Base-by-base conservation (phyloP, 2,888 invertebrate species). In the Tetropium fuscum region DNA sequence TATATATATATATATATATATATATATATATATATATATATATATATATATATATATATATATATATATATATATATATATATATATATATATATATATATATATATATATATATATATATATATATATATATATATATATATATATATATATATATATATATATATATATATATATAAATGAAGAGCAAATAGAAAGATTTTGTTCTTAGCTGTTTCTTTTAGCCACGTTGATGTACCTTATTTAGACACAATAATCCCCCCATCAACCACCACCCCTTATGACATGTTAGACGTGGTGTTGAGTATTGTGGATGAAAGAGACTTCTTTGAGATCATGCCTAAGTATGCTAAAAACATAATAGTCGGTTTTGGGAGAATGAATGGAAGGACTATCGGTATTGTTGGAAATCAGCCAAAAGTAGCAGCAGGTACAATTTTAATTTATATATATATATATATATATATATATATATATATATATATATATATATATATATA, bases 351-450 rank as follows among this genome's bases (percentile, higher is more conserved):
- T 10, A 87, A 86, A 76, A 89, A 88, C 77, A 85, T 89, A 56
- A 82, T 88, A 13, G 78, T 85, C 25, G 88, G 89, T 8, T 89
- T 89, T 77, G 87, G 83, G 2, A 79, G 88, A 56, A 85, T 89
- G 84, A 86, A 87, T 73, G 89, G 89, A 2, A 80, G 85, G 38
- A 87, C 88, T 7, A 87, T 89, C n/a, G 89, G 89, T 3, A 83
- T 89, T 69, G 87, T 89, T 34, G 89, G 85, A 27, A 89, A 89
- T 79, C 88, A 89, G 74, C 89, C 89, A 0, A 88, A 88, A 79
- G 84, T 85, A 53, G 87, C 88, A 40, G 89, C 88, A 69, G 88
- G 87, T 87, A 75, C 10, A 41, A 7, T 6, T 54, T n/a, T n/a
- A n/a, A 22, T 43, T 36, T 19, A 10, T n/a, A 18, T 34, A 22